Evolutionary conservation across 2,888 invertebrate genomes (phyloP).

Genomic region (Megamerina dolium): DNA sequence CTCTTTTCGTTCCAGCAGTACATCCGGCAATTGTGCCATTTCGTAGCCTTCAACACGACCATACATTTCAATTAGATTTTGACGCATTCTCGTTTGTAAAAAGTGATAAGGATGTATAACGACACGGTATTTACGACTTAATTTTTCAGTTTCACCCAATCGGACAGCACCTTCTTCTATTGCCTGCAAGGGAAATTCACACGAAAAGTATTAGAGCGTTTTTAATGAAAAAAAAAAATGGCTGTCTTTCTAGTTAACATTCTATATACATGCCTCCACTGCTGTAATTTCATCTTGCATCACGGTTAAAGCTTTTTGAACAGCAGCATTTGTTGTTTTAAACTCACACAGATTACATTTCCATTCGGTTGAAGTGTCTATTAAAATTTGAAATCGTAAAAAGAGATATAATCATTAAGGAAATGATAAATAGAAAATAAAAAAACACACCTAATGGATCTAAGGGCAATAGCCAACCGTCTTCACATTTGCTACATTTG

Average conservation of each 20-base stretch:
- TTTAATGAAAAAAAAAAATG: too few relatives aligned
- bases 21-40: constrained; percentile 65
- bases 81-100: constrained; percentile 61
- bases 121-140: constrained; percentile 58
- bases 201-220: too few relatives aligned
- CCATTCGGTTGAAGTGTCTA: constrained; percentile 38
- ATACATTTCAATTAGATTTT: constrained; percentile 70
- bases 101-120: constrained; percentile 74
- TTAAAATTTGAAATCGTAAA: too few relatives aligned
- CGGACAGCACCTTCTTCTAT: neutral
- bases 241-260: too few relatives aligned
- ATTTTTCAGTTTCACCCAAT: constrained; percentile 54
- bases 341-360: constrained; percentile 56
- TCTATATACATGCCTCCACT: constrained; percentile 57
- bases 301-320: constrained; percentile 57
- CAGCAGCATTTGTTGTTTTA: constrained; percentile 56
- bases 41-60: constrained; percentile 65
- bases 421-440: neutral
- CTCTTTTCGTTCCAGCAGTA: constrained; percentile 67
- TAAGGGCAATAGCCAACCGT: constrained; percentile 60
- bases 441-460: constrained; percentile 60
- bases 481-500: constrained; percentile 71
- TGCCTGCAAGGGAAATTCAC: too few relatives aligned
- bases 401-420: too few relatives aligned
- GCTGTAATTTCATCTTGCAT: constrained; percentile 64